Percentiles rank a stretch among this genome's conserved stretches.
Conservation (phyloP, 2,113 vertebrate genomes). For the Rhea americana region DNA sequence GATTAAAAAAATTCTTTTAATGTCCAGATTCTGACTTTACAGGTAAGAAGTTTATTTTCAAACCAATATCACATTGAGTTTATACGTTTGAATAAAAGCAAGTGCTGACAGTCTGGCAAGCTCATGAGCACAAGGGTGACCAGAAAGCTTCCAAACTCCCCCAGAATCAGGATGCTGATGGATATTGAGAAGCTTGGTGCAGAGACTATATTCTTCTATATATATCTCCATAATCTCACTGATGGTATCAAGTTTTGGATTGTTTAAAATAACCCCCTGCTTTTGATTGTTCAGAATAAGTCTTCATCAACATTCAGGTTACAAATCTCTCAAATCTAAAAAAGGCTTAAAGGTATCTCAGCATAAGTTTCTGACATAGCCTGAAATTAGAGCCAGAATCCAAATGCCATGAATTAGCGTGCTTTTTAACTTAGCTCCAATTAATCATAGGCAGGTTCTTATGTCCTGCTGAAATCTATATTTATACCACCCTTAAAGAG, state of each 20-base stretch:
- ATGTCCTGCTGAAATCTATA: conserved; percentile 8
- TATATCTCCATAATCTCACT: not conserved
- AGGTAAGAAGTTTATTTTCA: not conserved
- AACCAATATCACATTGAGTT: not conserved
- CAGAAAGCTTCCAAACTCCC: not conserved
- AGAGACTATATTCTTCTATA: not conserved
- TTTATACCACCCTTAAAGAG: conserved; percentile 23
- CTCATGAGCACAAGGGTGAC: not conserved
- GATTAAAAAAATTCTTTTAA: not conserved
- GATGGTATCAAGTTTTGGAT: not conserved
- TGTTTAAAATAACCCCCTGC: not conserved
- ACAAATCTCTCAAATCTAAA: conserved; percentile 1
- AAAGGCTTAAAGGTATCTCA: not conserved
- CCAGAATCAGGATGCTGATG: not conserved
- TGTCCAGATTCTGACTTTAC: not conserved
- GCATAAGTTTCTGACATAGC: not conserved
- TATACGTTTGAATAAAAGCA: not conserved
- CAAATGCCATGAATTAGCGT: not conserved
- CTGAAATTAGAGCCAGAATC: conserved; percentile 1
- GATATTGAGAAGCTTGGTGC: not conserved
- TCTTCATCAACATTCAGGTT: not conserved
- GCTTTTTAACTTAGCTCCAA: not conserved
- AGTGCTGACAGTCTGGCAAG: not conserved
- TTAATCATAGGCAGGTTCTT: conserved; percentile 19
- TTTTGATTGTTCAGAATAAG: not conserved